A percentile compares a stretch with the other conserved stretches of the same genome.
These are phyloP conservation scores for Vollenhovia emeryi DNA, from an alignment of 1,140 invertebrate genomes.

Conservation along the genomic window DNA sequence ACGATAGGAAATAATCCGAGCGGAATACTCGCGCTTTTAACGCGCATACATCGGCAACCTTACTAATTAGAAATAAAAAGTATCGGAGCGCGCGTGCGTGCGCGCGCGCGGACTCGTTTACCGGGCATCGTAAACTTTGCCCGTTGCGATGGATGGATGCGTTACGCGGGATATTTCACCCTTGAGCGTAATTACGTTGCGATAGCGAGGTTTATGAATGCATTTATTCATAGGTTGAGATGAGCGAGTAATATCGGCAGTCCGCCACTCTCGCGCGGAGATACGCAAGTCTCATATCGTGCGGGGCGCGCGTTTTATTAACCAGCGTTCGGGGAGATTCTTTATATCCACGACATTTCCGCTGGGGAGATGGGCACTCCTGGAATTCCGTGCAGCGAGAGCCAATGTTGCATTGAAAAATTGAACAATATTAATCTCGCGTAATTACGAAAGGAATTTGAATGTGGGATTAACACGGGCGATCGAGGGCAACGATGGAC, in stretches of 20 bases:
- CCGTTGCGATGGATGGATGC: constrained; percentile 40
- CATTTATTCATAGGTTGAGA: constrained; percentile 33
- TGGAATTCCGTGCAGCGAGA: not conserved
- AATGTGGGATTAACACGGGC: not conserved
- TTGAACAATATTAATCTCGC: not conserved
- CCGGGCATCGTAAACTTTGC: constrained; percentile 42
- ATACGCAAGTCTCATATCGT: constrained; percentile 7
- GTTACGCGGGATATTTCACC: constrained; percentile 41
- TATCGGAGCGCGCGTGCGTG: not conserved
- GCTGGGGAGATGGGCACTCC: not conserved
- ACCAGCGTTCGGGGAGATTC: not conserved
- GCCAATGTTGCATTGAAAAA: not conserved
- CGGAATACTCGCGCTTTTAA: constrained; percentile 45
- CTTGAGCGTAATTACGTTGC: constrained; percentile 52
- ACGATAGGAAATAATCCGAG: constrained; percentile 44
- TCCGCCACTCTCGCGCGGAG: not conserved
- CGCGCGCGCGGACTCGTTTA: constrained; percentile 43
- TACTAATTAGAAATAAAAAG: constrained; percentile 57
- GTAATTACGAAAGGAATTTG: not conserved
- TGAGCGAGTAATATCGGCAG: constrained; percentile 33
- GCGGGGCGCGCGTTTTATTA: not conserved
- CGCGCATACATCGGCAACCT: not conserved
- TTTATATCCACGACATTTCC: constrained; percentile 26
- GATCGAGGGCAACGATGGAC: not conserved
- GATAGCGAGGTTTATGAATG: constrained; percentile 32